A percentile compares a stretch with the other conserved stretches of the same genome.
These are phyloP conservation scores for Holocentrus rufus DNA, from an alignment of 2,797 vertebrate species.

Conservation along the genomic window DNA sequence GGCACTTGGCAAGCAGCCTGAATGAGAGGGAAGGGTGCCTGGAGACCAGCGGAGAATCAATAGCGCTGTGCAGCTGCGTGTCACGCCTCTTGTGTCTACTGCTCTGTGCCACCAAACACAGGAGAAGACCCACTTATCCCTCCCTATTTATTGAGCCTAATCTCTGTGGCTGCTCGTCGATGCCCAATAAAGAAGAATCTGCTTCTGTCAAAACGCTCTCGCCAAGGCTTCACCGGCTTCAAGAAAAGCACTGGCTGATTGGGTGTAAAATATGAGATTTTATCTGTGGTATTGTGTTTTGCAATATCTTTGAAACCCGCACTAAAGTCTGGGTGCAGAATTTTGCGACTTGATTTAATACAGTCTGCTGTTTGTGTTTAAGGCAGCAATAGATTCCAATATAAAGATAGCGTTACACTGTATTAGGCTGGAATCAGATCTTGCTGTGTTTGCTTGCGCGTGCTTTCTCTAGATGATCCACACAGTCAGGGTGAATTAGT, in stretches of 20 bases:
- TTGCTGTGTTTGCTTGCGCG: constrained; percentile 60
- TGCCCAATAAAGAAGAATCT: constrained; percentile 56
- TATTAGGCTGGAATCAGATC: constrained; percentile 60
- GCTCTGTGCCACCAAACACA: constrained; percentile 76
- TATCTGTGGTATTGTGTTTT: constrained; percentile 44
- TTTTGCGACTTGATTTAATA: constrained; percentile 50
- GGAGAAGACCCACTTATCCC: constrained; percentile 79
- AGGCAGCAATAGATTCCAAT: constrained; percentile 36
- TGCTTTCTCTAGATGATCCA: constrained; percentile 69
- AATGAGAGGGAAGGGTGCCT: constrained; percentile 78
- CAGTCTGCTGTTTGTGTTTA: constrained; percentile 26
- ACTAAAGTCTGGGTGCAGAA: constrained; percentile 11
- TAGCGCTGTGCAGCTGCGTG: constrained; percentile 81
- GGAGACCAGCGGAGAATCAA: constrained; percentile 81
- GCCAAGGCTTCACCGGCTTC: constrained; percentile 29
- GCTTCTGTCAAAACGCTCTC: constrained; percentile 52
- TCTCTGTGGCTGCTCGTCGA: constrained; percentile 68
- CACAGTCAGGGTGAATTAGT: constrained; percentile 76
- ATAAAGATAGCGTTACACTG: constrained; percentile 43
- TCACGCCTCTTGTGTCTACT: constrained; percentile 77
- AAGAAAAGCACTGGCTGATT: constrained; percentile 28
- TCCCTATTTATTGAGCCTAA: constrained; percentile 75
- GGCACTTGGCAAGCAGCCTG: constrained; percentile 81
- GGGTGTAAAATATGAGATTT: constrained; percentile 51
- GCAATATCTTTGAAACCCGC: constrained; percentile 25